Base-by-base conservation (phyloP, 2,888 invertebrate species). In the Chironomus tentans region DNA sequence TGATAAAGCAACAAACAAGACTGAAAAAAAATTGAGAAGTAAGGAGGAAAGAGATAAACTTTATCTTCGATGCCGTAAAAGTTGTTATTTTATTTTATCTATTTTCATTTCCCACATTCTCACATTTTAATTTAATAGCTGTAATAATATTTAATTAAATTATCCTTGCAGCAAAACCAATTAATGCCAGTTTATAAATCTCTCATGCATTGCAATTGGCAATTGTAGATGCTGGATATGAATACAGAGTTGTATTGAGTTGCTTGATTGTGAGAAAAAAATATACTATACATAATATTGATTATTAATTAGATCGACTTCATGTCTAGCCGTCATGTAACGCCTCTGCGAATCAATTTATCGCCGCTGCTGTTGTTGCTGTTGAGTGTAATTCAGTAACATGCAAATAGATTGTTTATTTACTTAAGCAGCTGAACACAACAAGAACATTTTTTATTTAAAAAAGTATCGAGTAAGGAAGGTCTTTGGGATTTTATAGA, bases 331-430 rank as follows among this genome's bases (percentile, higher is more conserved):
- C 38, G 56, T 21, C 62, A 62, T 21, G 22, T 62, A 62, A 62
- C 62, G 62, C 62, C 62, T 62, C 62, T 62, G 62, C 62, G 18
- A 62, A 18, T 62, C 62, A 62, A 62, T 62, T 62, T 62, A 62
- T 50, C 50, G 50, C 62, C 12, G 18, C 62, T 62, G n/a, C 21
- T 56, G 62, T 62, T 50, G n/a, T 50, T 50, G 50, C 50, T 50
- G 62, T 62, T 62, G 15, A 46, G 70, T 48, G 71, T 72, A 72
- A 72, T 56, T 72, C 72, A 72, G 72, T 72, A 72, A 72, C 72
- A 72, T 71, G 50, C 72, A 56, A 22, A 72, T 56, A 61, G 21
- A 72, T 72, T 61, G 61, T 72, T 72, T 72, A 61, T 72, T 68
- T 68, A 68, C 28, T 72, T 72, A 50, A 62, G 62, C 62, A 62